Evolutionary conservation across 2,888 invertebrate species (phyloP), one percentile per base, ranked within the genome.

Genomic region (Trisateles emortualis): DNA sequence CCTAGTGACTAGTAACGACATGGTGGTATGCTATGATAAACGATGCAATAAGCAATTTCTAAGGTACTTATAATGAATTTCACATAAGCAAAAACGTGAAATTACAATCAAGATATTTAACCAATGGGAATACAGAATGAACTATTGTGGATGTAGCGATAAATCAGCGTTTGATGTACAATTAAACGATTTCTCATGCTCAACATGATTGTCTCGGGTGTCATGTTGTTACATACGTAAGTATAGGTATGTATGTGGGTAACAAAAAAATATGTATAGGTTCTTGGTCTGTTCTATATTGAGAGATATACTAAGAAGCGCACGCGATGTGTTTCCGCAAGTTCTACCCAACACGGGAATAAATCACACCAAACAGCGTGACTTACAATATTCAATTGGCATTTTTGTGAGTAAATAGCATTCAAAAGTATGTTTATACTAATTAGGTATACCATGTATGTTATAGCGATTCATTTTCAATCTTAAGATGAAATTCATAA

Each of bases 101-200:
- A 72, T 68, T 66, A 29, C 55, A 61, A 68, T 70, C 54, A 57
- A 64, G 59, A 59, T 40, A 59, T 68, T 19, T 9, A 33, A 29
- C 22, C 38, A 59, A 68, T 70, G 70, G 54, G 69, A 71, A 67
- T 68, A 71, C 61, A 73, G 79, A 74, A 72, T 74, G 60, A 60
- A 60, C 57, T 57, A 59, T 60, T 70, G 68, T 70, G 53, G 57
- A 67, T 54, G 58, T 45, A 54, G 58, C 68, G 53, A 72, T 77
- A 78, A 76, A 75, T 76, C 77, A 76, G 56, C 64, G 59, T 60
- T 60, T 57, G 68, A 74, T 73, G 58, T 78, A 71, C 74, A 78
- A 81, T 79, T 72, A 76, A 67, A 78, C 70, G 68, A 81, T 78
- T 81, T 84, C 74, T 76, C 78, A 79, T 77, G 75, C 72, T 68